Conservation (phyloP, 2,888 invertebrate genomes). For the Ethmia dodecea region DNA sequence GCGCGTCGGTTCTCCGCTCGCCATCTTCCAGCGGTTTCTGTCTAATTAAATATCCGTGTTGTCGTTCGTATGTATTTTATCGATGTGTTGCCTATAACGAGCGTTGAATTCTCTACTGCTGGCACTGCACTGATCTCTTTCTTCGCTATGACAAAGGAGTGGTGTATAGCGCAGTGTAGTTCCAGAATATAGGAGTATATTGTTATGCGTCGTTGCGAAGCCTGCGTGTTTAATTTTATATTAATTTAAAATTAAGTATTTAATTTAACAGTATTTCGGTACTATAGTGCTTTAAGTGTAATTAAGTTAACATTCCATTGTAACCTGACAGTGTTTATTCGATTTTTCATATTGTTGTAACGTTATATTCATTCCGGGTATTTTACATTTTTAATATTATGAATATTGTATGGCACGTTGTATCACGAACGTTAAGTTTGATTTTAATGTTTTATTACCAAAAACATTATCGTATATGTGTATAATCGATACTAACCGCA, state of each 20-base stretch:
- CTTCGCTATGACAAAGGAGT: no score
- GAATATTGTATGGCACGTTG: conserved; percentile 11
- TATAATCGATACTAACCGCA: conserved; percentile 57
- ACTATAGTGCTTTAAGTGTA: conserved; percentile 58
- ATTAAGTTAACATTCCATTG: conserved; percentile 67
- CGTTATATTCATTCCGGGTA: conserved; percentile 26
- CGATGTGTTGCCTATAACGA: conserved; percentile 35
- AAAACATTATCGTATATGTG: conserved; percentile 36
- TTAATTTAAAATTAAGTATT: conserved; percentile 45
- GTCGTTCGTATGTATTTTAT: conserved; percentile 43
- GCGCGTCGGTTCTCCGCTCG: conserved; percentile 37
- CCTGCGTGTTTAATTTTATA: conserved; percentile 42
- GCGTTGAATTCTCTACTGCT: conserved; percentile 8
- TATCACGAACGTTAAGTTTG: conserved; percentile 39
- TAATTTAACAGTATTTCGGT: conserved; percentile 64
- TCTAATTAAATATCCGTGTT: conserved; percentile 23
- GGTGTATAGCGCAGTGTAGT: no score
- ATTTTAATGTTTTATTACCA: conserved; percentile 39
- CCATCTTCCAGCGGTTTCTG: conserved; percentile 24
- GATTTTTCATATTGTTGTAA: conserved; percentile 24
- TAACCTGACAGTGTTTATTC: conserved; percentile 28
- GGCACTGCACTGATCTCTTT: no score
- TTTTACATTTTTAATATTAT: conserved; percentile 10
- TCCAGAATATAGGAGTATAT: background rate
- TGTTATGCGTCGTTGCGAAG: conserved; percentile 19